Base-by-base conservation (phyloP, 2,888 invertebrate genomes). In the Liposcelis brunnea region DNA sequence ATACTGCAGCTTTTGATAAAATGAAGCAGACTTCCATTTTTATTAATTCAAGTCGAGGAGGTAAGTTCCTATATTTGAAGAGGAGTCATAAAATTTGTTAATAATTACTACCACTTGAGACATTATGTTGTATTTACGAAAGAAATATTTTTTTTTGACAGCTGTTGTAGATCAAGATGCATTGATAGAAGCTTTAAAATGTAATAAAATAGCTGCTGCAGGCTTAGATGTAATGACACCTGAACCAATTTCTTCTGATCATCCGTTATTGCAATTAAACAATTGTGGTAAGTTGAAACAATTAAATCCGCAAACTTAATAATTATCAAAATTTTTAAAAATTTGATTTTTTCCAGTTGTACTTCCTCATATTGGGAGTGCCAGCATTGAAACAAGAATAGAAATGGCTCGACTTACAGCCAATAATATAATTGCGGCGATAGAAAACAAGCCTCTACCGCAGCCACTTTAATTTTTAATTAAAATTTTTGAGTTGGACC, bases 361-460 rank as follows among this genome's bases (percentile, higher is more conserved):
- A 1, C 55, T 93, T 43, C 95, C 95, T 1, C 95, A 97, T 60
- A 87, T 97, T 55, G 95, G 89, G 32, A 93, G 93, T 66, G 93
- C 94, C 3, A 76, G 84, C 1, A 71, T 74, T 45, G 77, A 81
- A 59, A 77, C 90, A 0, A 71, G 94, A 49, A 72, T 74, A 44
- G 74, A 71, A 46, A 95, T 95, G 95, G 80, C 84, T 2, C 66
- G 73, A 38, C 67, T 91, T 35, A 82, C 89, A 1, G 86, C 87
- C 0, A 66, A 70, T 46, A 95, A 95, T 65, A 83, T 94, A 54
- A 57, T 90, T 37, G 75, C 80, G 31, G 90, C 74, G 1, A 61
- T 94, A 2, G 71, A 75, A 43, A 77, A 73, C 2, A 55, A 48
- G 26, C 59, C 70, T 52, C 80, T 91, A 80, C 79, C 83, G 26